phyloP scores from a whole-genome alignment of 2,888 invertebrate genomes.

The Drosophila neotestacea region DNA sequence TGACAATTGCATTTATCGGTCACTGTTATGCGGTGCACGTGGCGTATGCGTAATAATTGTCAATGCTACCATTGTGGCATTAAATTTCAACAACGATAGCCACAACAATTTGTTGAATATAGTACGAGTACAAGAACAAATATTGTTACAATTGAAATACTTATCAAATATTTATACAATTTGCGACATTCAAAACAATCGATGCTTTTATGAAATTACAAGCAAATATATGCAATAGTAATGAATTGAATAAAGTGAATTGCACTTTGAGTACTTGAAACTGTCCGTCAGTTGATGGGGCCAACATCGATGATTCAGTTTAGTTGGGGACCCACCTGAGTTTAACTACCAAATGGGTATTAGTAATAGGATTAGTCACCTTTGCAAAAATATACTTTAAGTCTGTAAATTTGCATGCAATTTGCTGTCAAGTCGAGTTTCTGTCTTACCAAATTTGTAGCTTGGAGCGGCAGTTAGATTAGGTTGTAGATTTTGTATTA shows the following conservation, averaged over 20 bases:
- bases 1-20: slow-evolving; percentile 39
- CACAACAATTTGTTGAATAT: slow-evolving; percentile 57
- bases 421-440: slow-evolving; percentile 24
- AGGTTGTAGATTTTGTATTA: slow-evolving; percentile 22
- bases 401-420: slow-evolving; percentile 48
- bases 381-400: slow-evolving; percentile 5
- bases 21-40: slow-evolving; percentile 54
- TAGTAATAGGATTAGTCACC: slow-evolving; percentile 30
- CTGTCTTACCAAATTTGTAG: slow-evolving; percentile 49
- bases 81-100: slow-evolving; percentile 35
- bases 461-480: slow-evolving; percentile 51
- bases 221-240: slow-evolving; percentile 8
- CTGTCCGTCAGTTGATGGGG: slow-evolving; percentile 8
- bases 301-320: slow-evolving; percentile 37
- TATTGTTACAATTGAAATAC: slow-evolving; percentile 47
- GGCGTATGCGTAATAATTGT: slow-evolving; percentile 71
- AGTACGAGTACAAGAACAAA: slow-evolving; percentile 30
- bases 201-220: slow-evolving; percentile 21
- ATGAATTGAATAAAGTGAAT: slow-evolving; percentile 12
- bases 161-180: slow-evolving; percentile 43
- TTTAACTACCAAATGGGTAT: neutral
- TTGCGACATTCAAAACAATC: slow-evolving; percentile 27
- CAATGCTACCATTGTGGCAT: slow-evolving; percentile 51
- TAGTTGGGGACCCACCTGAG: neutral
- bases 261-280: slow-evolving; percentile 4